These are phyloP conservation scores for Sinocyclocheilus grahami DNA, from an alignment of 2,113 vertebrate species.

Conservation along the genomic window DNA sequence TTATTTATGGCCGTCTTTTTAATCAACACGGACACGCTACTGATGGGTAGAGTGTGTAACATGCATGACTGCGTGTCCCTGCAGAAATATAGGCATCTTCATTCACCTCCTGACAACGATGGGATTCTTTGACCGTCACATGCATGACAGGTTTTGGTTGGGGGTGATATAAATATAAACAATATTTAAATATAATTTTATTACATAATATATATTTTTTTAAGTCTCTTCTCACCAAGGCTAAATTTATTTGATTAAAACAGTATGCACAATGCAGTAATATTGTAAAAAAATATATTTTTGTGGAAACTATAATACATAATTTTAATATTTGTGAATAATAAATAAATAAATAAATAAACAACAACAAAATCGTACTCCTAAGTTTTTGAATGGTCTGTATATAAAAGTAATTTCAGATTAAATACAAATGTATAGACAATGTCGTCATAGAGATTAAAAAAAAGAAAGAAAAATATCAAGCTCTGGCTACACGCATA, in stretches of 20 bases:
- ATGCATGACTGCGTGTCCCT: conserved; percentile 29
- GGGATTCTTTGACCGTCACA: not conserved
- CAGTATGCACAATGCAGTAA: no score
- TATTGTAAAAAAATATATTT: no score
- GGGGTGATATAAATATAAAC: not conserved
- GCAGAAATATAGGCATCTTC: not conserved
- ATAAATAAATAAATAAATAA: no score
- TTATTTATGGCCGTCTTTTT: conserved; percentile 43
- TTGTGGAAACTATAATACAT: no score
- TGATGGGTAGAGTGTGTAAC: conserved; percentile 15
- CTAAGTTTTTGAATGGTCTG: no score
- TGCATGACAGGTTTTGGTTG: not conserved
- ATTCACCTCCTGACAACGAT: not conserved
- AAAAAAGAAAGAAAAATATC: not conserved
- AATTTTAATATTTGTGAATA: no score
- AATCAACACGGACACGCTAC: conserved; percentile 36
- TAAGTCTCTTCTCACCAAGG: no score
- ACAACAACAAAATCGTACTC: no score
- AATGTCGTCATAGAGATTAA: not conserved
- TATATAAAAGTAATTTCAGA: not conserved
- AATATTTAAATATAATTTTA: not conserved
- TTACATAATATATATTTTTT: no score
- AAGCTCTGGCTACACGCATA: not conserved
- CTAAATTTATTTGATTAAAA: no score
- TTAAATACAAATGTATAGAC: not conserved